Evolutionary conservation across 2,888 invertebrate species (phyloP).

Genomic region (Ichneumoninae sp.): DNA sequence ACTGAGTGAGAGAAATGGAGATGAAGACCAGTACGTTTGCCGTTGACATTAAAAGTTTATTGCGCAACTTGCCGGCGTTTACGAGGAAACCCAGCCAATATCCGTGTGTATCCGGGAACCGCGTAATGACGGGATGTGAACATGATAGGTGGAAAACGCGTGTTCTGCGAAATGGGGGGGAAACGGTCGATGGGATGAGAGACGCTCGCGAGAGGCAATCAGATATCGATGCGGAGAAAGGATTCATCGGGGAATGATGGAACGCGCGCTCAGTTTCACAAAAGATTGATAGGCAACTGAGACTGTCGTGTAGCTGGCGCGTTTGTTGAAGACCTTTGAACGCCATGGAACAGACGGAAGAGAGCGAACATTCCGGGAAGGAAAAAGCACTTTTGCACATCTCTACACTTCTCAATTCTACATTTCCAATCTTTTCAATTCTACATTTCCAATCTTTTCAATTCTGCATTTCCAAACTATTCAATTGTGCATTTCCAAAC

Average conservation of each 20-base stretch:
- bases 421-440: no score
- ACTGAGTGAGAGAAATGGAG: constrained; percentile 7
- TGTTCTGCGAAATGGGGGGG: background rate
- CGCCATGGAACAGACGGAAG: constrained; percentile 4
- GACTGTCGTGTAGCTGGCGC: no score
- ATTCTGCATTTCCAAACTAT: no score
- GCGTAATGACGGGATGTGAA: constrained; percentile 48
- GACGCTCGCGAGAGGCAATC: background rate
- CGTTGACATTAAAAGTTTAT: constrained; percentile 58
- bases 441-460: no score
- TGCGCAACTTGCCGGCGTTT: constrained; percentile 55
- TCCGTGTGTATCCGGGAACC: constrained; percentile 47
- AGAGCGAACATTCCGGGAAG: constrained; percentile 18
- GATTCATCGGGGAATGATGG: background rate
- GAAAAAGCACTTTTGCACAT: background rate
- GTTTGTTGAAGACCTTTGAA: no score
- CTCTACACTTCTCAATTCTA: no score
- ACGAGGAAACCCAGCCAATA: constrained; percentile 60
- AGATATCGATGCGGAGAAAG: background rate
- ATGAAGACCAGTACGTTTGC: constrained; percentile 14
- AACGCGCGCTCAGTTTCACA: no score
- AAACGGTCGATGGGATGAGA: background rate
- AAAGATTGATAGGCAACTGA: no score
- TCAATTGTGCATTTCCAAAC: no score
- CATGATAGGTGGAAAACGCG: constrained; percentile 33